Conservation (phyloP, 64 coral and sea anemone genomes). For the Astreopora myriophthalma region DNA sequence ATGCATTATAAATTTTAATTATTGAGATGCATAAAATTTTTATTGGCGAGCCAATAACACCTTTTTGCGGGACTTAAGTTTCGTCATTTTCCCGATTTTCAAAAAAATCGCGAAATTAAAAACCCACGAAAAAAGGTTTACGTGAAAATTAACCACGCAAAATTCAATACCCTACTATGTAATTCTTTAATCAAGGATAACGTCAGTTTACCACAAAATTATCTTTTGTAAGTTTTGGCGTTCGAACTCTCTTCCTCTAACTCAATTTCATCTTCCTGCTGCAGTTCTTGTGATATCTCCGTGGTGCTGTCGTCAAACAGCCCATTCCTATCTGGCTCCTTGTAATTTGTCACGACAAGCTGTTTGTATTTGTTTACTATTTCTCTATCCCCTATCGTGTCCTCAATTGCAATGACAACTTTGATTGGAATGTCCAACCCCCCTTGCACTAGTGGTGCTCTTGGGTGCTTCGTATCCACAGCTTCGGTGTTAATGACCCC, state of each 20-base stretch:
- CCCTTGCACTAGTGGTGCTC: background rate
- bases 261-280: background rate
- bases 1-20: too few relatives aligned
- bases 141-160: background rate
- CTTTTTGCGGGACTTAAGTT: too few relatives aligned
- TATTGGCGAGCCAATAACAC: too few relatives aligned
- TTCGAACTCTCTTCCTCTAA: background rate
- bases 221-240: background rate
- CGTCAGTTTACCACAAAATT: background rate
- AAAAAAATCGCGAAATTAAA: slow-evolving; percentile 6
- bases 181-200: background rate
- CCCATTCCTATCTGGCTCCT: slow-evolving; percentile 5
- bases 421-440: slow-evolving; percentile 1
- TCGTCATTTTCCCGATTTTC: too few relatives aligned
- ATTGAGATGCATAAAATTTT: too few relatives aligned
- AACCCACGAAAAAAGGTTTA: background rate
- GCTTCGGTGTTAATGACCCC: background rate
- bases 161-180: slow-evolving; percentile 8
- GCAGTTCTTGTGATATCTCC: background rate
- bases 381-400: background rate
- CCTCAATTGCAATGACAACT: slow-evolving; percentile 5
- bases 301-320: slow-evolving; percentile 8
- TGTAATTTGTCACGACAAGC: slow-evolving; percentile 18
- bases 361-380: background rate
- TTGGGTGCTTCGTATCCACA: background rate